Evolutionary conservation across 2,113 vertebrate genomes (phyloP).

Genomic region (Ptyas mucosa): DNA sequence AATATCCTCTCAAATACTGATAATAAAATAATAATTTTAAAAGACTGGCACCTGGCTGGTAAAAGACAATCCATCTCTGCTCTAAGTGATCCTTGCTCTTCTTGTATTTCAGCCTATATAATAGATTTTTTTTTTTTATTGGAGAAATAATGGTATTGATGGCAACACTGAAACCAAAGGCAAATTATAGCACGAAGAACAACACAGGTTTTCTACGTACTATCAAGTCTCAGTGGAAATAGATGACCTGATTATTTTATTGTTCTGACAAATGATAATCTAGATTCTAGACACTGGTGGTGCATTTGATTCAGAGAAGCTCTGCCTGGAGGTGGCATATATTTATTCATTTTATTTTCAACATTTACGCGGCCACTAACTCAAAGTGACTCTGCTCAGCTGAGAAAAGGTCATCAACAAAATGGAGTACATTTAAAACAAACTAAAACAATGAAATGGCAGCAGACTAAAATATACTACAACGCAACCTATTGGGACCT

Average conservation of each 20-base stretch:
- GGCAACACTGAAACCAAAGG: background rate
- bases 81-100: background rate
- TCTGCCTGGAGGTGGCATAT: background rate
- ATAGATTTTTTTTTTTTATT: background rate
- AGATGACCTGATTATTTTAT: background rate
- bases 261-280: background rate
- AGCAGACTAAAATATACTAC: background rate
- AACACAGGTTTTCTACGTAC: background rate
- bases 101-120: background rate
- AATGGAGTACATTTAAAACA: background rate
- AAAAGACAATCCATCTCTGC: background rate
- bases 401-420: background rate
- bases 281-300: background rate
- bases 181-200: background rate
- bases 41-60: background rate
- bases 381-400: background rate
- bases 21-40: background rate
- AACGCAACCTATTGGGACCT: background rate
- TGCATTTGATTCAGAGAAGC: background rate
- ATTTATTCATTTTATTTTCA: background rate
- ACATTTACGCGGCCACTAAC: background rate
- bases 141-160: background rate
- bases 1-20: background rate
- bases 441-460: background rate
- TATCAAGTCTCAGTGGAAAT: background rate